A percentile compares a stretch with the other conserved stretches of the same genome.
Evolutionary conservation across 1,140 invertebrate species (phyloP).

Genomic region (Diabrotica undecimpunctata): DNA sequence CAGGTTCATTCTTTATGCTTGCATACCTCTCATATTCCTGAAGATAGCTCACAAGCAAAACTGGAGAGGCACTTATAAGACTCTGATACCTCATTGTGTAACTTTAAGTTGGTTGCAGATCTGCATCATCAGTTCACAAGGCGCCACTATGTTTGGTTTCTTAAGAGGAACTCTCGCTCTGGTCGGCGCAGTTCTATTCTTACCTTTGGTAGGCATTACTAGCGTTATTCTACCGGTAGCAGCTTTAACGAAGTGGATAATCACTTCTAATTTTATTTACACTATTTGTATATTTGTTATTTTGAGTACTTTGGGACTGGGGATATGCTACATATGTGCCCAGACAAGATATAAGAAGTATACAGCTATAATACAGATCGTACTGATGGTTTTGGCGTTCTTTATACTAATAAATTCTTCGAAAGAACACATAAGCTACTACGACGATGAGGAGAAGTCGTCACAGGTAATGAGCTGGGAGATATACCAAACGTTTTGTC

Average conservation of each 20-base stretch:
- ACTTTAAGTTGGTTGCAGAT: conserved; percentile 84
- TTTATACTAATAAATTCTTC: conserved; percentile 31
- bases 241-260: conserved; percentile 66
- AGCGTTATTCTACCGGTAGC: conserved; percentile 69
- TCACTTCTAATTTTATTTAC: conserved; percentile 60
- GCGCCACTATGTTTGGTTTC: conserved; percentile 75
- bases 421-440: conserved; percentile 9
- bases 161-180: conserved; percentile 71
- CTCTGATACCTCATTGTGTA: conserved; percentile 78
- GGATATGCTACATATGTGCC: conserved; percentile 62
- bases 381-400: conserved; percentile 41
- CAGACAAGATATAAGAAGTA: conserved; percentile 52
- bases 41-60: conserved; percentile 68
- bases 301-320: conserved; percentile 54
- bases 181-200: conserved; percentile 70
- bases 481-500: conserved; percentile 67
- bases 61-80: conserved; percentile 75
- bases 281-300: conserved; percentile 55
- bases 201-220: conserved; percentile 72
- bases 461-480: conserved; percentile 54
- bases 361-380: conserved; percentile 59
- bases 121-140: conserved; percentile 72
- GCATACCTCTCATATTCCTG: conserved; percentile 70
- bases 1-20: conserved; percentile 66
- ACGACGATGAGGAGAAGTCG: conserved; percentile 18